Percentiles rank a stretch among this genome's conserved stretches.
These are phyloP conservation scores for Varecia variegata DNA, from an alignment of 2,797 vertebrate genomes.

Conservation along the genomic window DNA sequence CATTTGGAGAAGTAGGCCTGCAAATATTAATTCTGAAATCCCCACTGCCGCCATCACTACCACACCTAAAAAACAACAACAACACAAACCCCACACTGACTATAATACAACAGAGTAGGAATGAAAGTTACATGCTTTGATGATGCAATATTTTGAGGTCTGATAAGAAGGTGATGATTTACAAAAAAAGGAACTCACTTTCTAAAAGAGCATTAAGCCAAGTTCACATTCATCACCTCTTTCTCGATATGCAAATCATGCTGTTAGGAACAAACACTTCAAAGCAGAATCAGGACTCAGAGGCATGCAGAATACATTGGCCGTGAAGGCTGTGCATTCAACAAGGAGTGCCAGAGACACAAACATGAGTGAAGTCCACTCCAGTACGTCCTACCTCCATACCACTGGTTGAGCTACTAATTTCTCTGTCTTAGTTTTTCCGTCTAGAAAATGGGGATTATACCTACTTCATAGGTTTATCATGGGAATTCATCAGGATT, in stretches of 20 bases:
- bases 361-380: not conserved
- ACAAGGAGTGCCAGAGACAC: not conserved
- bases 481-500: not conserved
- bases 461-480: not conserved
- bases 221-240: not conserved
- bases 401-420: not conserved
- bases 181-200: not conserved
- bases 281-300: not conserved
- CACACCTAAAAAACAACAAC: not conserved
- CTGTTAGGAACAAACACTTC: not conserved
- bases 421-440: not conserved
- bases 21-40: not conserved
- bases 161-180: not conserved
- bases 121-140: not conserved
- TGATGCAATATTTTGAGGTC: not conserved
- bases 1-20: not conserved
- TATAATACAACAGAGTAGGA: not conserved
- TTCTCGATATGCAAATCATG: not conserved
- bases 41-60: too few relatives aligned
- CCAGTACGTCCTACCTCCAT: rapidly evolving
- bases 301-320: not conserved
- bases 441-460: not conserved
- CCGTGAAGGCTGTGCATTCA: not conserved
- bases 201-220: not conserved
- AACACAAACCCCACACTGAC: not conserved